Conservation (phyloP, 2,888 invertebrate species). For the Caenorhabditis becei region DNA sequence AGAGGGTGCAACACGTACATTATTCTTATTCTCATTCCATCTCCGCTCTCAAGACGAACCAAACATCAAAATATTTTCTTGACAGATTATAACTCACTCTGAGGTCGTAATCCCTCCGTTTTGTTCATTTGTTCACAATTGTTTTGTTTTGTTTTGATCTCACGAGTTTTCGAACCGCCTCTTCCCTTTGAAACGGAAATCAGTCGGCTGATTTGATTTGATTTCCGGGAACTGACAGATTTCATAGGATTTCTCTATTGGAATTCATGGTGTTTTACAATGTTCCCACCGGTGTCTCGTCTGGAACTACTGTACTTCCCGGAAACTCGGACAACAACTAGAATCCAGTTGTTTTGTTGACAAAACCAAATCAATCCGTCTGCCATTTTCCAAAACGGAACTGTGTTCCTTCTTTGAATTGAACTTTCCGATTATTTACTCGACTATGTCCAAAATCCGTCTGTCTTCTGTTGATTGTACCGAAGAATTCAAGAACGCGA, state of each 20-base stretch:
- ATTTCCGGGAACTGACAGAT: too few relatives aligned
- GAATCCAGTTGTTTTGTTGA: neutral
- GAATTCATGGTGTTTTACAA: too few relatives aligned
- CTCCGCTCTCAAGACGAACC: neutral
- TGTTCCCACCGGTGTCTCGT: too few relatives aligned
- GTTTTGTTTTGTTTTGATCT: slow-evolving; percentile 5
- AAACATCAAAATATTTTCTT: slow-evolving; percentile 18
- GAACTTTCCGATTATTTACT: neutral
- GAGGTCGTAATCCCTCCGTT: slow-evolving; percentile 12
- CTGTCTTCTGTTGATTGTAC: slow-evolving; percentile 2
- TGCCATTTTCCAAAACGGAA: neutral
- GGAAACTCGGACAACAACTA: too few relatives aligned
- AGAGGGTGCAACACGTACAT: neutral
- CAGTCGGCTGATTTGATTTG: too few relatives aligned
- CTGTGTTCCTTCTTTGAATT: neutral
- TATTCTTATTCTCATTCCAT: slow-evolving; percentile 3
- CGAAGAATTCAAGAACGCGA: neutral
- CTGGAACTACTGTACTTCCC: too few relatives aligned
- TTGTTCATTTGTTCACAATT: neutral
- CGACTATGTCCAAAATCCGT: neutral
- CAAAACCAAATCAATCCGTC: neutral
- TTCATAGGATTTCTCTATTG: too few relatives aligned
- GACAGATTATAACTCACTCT: slow-evolving; percentile 18
- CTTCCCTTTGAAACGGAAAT: too few relatives aligned
- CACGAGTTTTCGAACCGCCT: neutral